Evolutionary conservation across 2,888 invertebrate genomes (phyloP).

Genomic region (Pollenia labialis): DNA sequence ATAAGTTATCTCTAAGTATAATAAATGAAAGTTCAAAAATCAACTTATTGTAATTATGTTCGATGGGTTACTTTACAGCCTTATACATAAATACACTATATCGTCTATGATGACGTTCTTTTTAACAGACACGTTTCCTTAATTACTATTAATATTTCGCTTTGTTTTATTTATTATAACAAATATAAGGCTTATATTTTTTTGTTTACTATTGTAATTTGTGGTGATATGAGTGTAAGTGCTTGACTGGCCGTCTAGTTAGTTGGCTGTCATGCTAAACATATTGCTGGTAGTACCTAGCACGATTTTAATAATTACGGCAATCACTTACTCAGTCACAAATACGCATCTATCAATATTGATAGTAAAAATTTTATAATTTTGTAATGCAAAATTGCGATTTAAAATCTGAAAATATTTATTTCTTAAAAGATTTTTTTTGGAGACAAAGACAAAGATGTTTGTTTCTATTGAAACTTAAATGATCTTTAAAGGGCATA

Average conservation of each 20-base stretch:
- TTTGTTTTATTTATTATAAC: conserved; percentile 57
- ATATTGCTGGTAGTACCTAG: conserved; percentile 59
- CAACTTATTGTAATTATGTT: not conserved
- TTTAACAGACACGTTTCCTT: conserved; percentile 67
- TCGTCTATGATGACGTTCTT: conserved; percentile 54
- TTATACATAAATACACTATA: not conserved
- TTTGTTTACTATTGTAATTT: conserved; percentile 1
- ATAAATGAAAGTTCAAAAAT: not conserved
- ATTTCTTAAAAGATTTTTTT: not conserved
- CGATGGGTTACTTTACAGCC: conserved; percentile 8
- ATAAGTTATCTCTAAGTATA: no score
- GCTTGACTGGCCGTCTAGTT: conserved; percentile 13
- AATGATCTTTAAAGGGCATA: not conserved
- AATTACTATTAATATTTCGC: conserved; percentile 61
- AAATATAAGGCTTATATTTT: conserved; percentile 26
- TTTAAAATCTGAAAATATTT: conserved; percentile 5
- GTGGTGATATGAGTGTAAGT: not conserved
- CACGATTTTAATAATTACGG: conserved; percentile 57
- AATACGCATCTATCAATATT: conserved; percentile 5
- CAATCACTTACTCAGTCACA: conserved; percentile 22
- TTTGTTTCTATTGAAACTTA: not conserved
- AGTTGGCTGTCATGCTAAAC: not conserved
- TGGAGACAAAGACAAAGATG: not conserved
- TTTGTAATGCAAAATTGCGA: conserved; percentile 12
- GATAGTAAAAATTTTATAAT: conserved; percentile 25